Base-by-base conservation (phyloP, 1,140 invertebrate species). In the Nilaparvata lugens region DNA sequence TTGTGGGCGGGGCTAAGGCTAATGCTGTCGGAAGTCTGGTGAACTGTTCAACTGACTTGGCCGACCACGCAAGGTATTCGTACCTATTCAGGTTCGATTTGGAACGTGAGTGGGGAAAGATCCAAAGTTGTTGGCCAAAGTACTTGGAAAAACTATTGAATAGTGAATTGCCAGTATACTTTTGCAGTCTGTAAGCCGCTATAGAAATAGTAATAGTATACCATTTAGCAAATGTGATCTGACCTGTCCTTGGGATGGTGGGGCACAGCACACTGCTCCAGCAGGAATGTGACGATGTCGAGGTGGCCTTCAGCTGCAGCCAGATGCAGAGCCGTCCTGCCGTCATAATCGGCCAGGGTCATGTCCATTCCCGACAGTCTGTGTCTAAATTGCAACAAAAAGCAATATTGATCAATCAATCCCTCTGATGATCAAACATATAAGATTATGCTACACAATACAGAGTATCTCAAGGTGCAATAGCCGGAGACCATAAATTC, bases 291-390 rank as follows among this genome's bases (percentile, higher is more conserved):
- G 0, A 95, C 91, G 67, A 89, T 90, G 64, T 93, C 83, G 13
- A 91, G 70, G 68, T 95, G 91, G 0, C 93, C 93, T 75, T 96
- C 93, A 24, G 91, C 87, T 3, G 93, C 87, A 28, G 93, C 91
- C 68, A 96, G 80, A 76, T 97, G 94, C 11, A 97, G 78, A 7
- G 93, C 92, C 18, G 93, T 95, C 43, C 93, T 80, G 0, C 93
- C 93, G 71, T 97, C 93, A 72, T 96, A 94, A 73, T 96, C 94
- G 11, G 89, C 85, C 60, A 92, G 73, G 0, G 86, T 87, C 85
- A 96, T 95, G 70, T 89, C 91, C 88, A 96, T 91, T 16, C 92
- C 95, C 52, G 90, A 94, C 42, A 95, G 75, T 64, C 87, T 87
- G 72, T 93, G 92, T 70, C 93, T 93, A 69, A 55, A 73, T 24